Percentiles rank a stretch among this genome's conserved stretches.
These are phyloP conservation scores for Bemisia tabaci DNA, from an alignment of 1,140 invertebrate species.

Conservation along the genomic window DNA sequence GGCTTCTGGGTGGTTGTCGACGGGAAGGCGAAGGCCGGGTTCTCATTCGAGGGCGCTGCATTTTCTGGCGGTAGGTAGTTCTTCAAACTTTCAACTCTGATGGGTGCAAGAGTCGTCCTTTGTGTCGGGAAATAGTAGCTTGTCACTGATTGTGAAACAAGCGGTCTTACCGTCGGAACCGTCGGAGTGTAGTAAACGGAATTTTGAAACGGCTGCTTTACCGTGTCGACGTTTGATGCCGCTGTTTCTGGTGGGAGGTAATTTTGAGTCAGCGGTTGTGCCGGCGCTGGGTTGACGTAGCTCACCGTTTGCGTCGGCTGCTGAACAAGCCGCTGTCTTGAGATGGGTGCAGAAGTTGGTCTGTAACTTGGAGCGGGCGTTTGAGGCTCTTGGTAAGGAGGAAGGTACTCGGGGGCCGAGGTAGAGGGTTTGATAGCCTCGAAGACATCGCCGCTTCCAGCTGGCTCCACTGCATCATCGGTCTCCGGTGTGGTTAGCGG, in stretches of 20 bases:
- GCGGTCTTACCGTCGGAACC: not conserved
- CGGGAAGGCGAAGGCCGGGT: not conserved
- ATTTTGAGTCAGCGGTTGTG: not conserved
- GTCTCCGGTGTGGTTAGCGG: not conserved
- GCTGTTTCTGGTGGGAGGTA: not conserved
- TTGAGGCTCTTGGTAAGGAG: not conserved
- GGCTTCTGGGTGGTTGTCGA: not conserved
- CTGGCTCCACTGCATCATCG: not conserved
- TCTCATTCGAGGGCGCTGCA: not conserved
- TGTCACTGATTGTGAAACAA: not conserved
- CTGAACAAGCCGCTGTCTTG: not conserved
- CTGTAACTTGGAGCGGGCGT: not conserved
- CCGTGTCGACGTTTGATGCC: not conserved
- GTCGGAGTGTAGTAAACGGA: not conserved
- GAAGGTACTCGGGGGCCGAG: not conserved
- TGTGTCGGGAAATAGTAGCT: not conserved
- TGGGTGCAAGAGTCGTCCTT: not conserved
- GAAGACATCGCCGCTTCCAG: not conserved
- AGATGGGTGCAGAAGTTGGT: no score
- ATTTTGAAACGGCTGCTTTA: no score
- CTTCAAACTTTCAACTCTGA: not conserved
- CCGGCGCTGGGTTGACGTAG: not conserved
- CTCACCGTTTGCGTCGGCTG: not conserved
- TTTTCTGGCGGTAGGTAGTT: not conserved
- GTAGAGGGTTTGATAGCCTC: not conserved